These are phyloP conservation scores for Caenorhabditis plicata DNA, from an alignment of 2,888 invertebrate species.

Conservation along the genomic window DNA sequence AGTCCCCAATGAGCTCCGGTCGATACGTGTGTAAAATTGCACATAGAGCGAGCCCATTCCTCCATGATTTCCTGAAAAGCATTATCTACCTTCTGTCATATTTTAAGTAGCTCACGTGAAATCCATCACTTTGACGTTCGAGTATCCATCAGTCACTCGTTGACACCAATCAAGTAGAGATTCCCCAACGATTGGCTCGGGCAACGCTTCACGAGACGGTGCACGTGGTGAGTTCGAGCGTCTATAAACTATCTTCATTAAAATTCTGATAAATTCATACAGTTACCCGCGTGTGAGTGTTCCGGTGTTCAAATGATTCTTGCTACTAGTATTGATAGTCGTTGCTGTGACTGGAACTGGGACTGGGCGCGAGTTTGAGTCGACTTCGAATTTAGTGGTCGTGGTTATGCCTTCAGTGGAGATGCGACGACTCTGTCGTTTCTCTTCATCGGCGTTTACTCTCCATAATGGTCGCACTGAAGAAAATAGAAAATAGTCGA, in stretches of 20 bases:
- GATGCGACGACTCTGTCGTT: constrained; percentile 14
- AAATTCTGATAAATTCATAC: neutral
- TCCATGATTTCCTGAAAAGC: constrained; percentile 53
- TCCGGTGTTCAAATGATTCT: constrained; percentile 15
- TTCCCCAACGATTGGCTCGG: constrained; percentile 43
- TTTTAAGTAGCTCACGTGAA: constrained; percentile 41
- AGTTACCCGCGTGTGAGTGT: constrained; percentile 12
- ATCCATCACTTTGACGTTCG: constrained; percentile 48
- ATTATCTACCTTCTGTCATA: neutral
- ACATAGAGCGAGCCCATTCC: constrained; percentile 59
- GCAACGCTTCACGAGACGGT: constrained; percentile 32
- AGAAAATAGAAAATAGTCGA: neutral
- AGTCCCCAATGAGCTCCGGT: constrained; percentile 50
- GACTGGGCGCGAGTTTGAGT: constrained; percentile 29
- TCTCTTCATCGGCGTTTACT: constrained; percentile 19
- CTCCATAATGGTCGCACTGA: constrained; percentile 44
- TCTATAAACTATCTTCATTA: constrained; percentile 6
- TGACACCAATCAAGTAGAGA: constrained; percentile 51
- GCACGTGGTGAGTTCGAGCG: constrained; percentile 41
- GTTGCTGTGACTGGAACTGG: constrained; percentile 13
- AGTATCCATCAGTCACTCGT: constrained; percentile 50
- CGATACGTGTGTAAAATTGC: constrained; percentile 60
- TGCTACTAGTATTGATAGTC: constrained; percentile 4
- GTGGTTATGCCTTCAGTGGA: constrained; percentile 24
- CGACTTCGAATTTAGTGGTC: constrained; percentile 21